These are phyloP conservation scores for Antrozous pallidus DNA, from an alignment of 2,797 vertebrate species.

Conservation along the genomic window DNA sequence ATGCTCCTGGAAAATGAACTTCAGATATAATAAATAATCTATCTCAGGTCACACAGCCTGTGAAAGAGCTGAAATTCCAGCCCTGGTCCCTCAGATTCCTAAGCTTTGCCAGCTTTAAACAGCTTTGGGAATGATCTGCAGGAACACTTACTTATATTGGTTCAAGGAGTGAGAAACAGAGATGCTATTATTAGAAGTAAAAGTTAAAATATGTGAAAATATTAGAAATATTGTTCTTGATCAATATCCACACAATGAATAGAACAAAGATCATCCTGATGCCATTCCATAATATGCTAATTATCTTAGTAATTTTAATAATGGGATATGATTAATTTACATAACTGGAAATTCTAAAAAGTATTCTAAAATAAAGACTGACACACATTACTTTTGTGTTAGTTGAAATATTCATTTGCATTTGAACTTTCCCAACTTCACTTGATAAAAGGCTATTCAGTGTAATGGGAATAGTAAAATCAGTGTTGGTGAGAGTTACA, in stretches of 20 bases:
- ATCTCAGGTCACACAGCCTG: neutral
- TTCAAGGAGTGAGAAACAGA: neutral
- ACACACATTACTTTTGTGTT: neutral
- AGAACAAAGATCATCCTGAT: conserved; percentile 1
- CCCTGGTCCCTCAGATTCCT: neutral
- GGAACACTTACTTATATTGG: neutral
- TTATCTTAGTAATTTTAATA: conserved; percentile 41
- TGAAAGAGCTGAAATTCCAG: neutral
- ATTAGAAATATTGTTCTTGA: neutral
- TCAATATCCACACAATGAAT: neutral
- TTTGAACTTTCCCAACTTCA: neutral
- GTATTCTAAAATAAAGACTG: neutral
- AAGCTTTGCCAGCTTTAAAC: neutral
- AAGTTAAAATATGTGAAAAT: neutral
- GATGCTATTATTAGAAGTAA: neutral
- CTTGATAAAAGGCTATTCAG: neutral
- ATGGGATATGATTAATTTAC: neutral
- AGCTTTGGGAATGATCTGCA: neutral
- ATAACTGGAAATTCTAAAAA: neutral
- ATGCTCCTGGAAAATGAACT: conserved; percentile 24
- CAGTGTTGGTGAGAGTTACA: neutral
- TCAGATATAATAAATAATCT: neutral
- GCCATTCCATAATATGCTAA: neutral
- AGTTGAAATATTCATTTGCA: conserved; percentile 5
- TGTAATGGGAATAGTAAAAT: neutral